Base-by-base conservation (phyloP, 2,113 vertebrate species). In the Equus quagga region DNA sequence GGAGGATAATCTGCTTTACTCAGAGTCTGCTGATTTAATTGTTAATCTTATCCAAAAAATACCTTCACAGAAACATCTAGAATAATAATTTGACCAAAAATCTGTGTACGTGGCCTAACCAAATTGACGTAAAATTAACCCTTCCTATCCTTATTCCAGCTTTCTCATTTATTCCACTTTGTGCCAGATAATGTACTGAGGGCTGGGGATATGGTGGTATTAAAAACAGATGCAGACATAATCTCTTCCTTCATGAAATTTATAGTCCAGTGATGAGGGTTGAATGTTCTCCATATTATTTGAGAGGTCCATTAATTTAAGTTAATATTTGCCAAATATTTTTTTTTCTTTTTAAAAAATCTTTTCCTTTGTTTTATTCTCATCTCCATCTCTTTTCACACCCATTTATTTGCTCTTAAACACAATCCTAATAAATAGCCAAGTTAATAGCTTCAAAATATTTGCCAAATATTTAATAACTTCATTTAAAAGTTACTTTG, bases 401-500 rank as follows among this genome's bases (percentile, higher is more conserved):
- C 1, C 15, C 6, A 46, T 41, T 69, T n/a, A 54, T 49, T 60
- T 67, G 21, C 28, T 46, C 31, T 65, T 80, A 51, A 41, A 89
- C 23, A 80, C 8, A 89, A 67, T 79, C 41, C 6, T 79, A 49
- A 72, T 84, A 72, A 72, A 89, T 65, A 78, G 6, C 1, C 10
- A 65, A 70, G 54, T 56, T 56, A 75, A n/a, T 41, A 89, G 14
- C 6, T 83, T 95, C 60, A 82, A 87, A 94, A 92, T 41, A 41
- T 41, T 41, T 41, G 36, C 36, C 19, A 90, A 79, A 78, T 62
- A 78, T 85, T 90, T 76, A 84, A 51, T 89, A 60, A 60, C 86
- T 3, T 92, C 46, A 94, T 69, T 58, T 96, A 54, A 92, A 91
- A 80, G 26, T 69, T 92, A n/a, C 44, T 13, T 65, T 91, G 33